Evolutionary conservation across 1,140 invertebrate genomes (phyloP).

Genomic region (Gryllus bimaculatus): DNA sequence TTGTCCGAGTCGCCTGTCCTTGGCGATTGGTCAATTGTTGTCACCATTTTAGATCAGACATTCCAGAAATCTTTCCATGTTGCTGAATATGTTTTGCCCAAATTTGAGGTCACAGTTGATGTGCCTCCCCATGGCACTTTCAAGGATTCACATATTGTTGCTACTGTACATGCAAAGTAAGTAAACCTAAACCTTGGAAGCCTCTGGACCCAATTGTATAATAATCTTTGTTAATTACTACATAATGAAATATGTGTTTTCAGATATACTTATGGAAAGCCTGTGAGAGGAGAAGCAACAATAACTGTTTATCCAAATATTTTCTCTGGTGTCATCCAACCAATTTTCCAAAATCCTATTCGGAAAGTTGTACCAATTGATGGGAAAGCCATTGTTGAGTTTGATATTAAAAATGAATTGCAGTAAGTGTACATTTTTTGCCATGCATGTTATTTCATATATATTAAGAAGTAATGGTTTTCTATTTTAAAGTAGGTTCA

Average conservation of each 20-base stretch:
- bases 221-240: too few species aligned
- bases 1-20: constrained; percentile 77
- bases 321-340: constrained; percentile 65
- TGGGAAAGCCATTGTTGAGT: constrained; percentile 63
- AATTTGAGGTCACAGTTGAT: constrained; percentile 78
- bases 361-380: constrained; percentile 74
- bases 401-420: constrained; percentile 61
- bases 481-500: too few species aligned
- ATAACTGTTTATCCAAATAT: constrained; percentile 66
- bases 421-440: constrained; percentile 33
- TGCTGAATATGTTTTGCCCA: constrained; percentile 86
- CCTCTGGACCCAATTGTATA: too few species aligned
- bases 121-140: constrained; percentile 72
- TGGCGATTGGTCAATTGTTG: constrained; percentile 81
- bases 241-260: constrained; percentile 16
- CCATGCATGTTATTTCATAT: background rate
- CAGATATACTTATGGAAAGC: constrained; percentile 71
- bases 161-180: constrained; percentile 76
- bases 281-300: constrained; percentile 69
- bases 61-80: constrained; percentile 67
- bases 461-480: too few species aligned
- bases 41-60: constrained; percentile 48
- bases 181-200: constrained; percentile 18
- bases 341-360: constrained; percentile 60
- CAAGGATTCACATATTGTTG: constrained; percentile 62